Evolutionary conservation across 2,113 vertebrate species (phyloP), one percentile per base, ranked within the genome.

Genomic region (Saimiri boliviensis): DNA sequence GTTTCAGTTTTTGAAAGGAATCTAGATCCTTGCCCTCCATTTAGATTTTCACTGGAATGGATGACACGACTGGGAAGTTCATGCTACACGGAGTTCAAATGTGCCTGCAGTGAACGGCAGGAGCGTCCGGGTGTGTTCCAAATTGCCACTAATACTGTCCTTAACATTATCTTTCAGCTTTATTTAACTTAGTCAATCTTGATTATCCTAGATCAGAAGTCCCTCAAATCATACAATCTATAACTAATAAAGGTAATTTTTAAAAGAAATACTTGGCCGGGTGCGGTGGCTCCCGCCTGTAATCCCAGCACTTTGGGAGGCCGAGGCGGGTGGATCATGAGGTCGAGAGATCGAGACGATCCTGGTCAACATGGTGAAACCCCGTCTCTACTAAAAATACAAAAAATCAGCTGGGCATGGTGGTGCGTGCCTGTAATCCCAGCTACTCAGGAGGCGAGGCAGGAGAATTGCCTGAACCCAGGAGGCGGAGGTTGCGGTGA

Each of bases 1-100:
- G 32, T n/a, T 17, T n/a, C 66, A 68, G 17, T 68, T 63, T 63
- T 16, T 3, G 8, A 68, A 19, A 68, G 16, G 66, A 68, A 83
- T 49, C 35, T 40, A 95, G 95, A 95, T 93, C 94, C 94, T 95
- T 96, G 96, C 97, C 97, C 97, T 96, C 95, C 71, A n/a, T 96
- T 96, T 95, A 96, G 85, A 98, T 93, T 96, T 94, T 91, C 93
- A 97, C 80, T 66, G 58, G 68, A 77, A 97, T 86, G 91, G 95
- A 76, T 91, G 97, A 91, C 79, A 30, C 96, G 94, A 98, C 73
- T 56, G 58, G 97, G 96, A 94, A 98, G 89, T 96, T 94, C 58
- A 0, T 80, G 92, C 90, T 89, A 35, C 0, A 14, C 40, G 37
- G 91, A 37, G 82, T 91, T 97, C 90, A 91, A 63, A 17, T 60